A percentile compares a stretch with the other conserved stretches of the same genome.
phyloP scores from a whole-genome alignment of 2,113 vertebrate species.

The Prunella himalayana region DNA sequence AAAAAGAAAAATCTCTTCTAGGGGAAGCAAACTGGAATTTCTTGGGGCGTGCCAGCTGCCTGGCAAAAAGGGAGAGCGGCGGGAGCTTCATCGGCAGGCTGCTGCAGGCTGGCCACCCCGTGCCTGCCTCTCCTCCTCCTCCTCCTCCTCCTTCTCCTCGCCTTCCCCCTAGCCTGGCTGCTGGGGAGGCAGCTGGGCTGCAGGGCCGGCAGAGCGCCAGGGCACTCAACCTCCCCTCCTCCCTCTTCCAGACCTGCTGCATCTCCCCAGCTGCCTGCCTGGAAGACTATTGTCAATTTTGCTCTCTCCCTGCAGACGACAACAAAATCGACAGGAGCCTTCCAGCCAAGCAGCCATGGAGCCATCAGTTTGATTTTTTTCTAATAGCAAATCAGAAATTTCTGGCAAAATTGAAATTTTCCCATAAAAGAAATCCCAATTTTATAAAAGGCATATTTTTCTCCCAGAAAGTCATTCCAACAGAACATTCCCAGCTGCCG shows the following conservation, averaged over 20 bases:
- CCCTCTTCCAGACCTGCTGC: constrained; percentile 67
- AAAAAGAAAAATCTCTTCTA: background rate
- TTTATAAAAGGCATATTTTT: background rate
- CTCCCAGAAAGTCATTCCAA: constrained; percentile 15
- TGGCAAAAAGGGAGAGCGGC: background rate
- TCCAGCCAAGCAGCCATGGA: constrained; percentile 47
- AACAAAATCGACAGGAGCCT: constrained; percentile 61
- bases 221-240: constrained; percentile 67
- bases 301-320: constrained; percentile 61
- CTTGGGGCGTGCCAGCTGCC: constrained; percentile 47
- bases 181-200: constrained; percentile 68
- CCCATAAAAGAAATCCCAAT: background rate
- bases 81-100: constrained; percentile 3
- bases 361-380: constrained; percentile 33
- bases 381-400: constrained; percentile 41
- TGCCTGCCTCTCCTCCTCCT: background rate
- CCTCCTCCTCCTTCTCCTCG: constrained; percentile 15
- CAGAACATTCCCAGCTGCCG: constrained; percentile 14
- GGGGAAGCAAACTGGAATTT: constrained; percentile 16
- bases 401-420: constrained; percentile 53
- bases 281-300: constrained; percentile 68
- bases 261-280: constrained; percentile 69
- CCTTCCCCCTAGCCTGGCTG: constrained; percentile 61
- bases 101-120: constrained; percentile 43
- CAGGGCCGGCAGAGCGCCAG: constrained; percentile 66